Percentiles rank a stretch among this genome's conserved stretches.
These are phyloP conservation scores for Mycteria americana DNA, from an alignment of 2,797 vertebrate genomes.

Conservation along the genomic window DNA sequence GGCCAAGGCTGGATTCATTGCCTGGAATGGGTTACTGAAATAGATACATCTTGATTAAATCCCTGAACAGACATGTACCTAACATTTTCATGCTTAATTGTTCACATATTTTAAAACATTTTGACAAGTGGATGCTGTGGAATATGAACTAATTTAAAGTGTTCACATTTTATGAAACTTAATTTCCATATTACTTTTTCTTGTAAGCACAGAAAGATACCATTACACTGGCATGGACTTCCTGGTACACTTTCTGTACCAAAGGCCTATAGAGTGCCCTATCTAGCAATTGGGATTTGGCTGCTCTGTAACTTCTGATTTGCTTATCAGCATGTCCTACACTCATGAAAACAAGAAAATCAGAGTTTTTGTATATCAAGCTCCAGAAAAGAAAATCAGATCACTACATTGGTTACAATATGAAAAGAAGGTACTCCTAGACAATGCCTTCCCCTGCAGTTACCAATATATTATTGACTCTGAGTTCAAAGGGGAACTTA, in stretches of 20 bases:
- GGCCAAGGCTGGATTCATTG: not conserved
- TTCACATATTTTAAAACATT: not conserved
- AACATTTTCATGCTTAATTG: not conserved
- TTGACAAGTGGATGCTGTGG: not conserved
- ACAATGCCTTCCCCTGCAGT: not conserved
- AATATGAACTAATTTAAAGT: not conserved
- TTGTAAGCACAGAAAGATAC: not conserved
- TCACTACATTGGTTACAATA: not conserved
- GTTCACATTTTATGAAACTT: not conserved
- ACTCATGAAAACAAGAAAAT: not conserved
- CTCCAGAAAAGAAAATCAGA: not conserved
- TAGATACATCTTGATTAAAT: conserved; percentile 1
- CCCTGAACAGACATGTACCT: not conserved
- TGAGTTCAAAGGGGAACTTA: not conserved
- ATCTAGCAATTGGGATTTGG: not conserved
- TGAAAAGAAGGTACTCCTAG: not conserved
- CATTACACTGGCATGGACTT: not conserved
- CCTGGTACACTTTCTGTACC: not conserved
- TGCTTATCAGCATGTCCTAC: not conserved
- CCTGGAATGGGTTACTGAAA: conserved; percentile 27
- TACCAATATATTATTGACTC: not conserved
- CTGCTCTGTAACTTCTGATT: not conserved
- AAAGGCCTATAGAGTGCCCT: not conserved
- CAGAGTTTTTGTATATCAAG: not conserved
- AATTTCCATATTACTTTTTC: not conserved